Evolutionary conservation across 2,888 invertebrate species (phyloP).

Genomic region (Platerodrilus igneus): DNA sequence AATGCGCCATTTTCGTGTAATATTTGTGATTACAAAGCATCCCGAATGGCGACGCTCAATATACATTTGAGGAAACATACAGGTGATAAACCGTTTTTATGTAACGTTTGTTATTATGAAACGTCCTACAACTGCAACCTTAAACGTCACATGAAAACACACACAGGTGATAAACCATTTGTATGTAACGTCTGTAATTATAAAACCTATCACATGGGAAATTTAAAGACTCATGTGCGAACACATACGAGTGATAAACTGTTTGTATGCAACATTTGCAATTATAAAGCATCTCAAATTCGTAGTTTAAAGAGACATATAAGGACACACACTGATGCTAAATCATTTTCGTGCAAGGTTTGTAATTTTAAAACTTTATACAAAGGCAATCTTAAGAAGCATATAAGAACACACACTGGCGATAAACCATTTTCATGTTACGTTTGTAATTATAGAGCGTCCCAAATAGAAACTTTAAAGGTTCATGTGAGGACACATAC

Average conservation of each 20-base stretch:
- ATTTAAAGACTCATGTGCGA: background rate
- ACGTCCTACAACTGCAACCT: too few species aligned
- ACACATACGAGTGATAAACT: constrained; percentile 1
- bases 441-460: background rate
- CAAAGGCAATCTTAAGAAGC: background rate
- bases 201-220: background rate
- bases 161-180: too few species aligned
- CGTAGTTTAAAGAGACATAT: background rate
- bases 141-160: too few species aligned
- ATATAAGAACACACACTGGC: constrained; percentile 3
- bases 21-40: too few species aligned
- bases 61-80: too few species aligned
- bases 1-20: too few species aligned
- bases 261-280: background rate
- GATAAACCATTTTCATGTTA: background rate
- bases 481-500: background rate
- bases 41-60: too few species aligned
- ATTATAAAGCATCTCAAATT: background rate
- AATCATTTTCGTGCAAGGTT: background rate
- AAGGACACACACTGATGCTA: background rate
- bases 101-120: too few species aligned
- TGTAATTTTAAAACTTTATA: background rate
- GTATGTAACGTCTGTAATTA: background rate
- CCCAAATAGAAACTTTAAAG: background rate
- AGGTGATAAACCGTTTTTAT: too few species aligned